Evolutionary conservation across 2,113 vertebrate species (phyloP).

Genomic region (Oryzias celebensis): DNA sequence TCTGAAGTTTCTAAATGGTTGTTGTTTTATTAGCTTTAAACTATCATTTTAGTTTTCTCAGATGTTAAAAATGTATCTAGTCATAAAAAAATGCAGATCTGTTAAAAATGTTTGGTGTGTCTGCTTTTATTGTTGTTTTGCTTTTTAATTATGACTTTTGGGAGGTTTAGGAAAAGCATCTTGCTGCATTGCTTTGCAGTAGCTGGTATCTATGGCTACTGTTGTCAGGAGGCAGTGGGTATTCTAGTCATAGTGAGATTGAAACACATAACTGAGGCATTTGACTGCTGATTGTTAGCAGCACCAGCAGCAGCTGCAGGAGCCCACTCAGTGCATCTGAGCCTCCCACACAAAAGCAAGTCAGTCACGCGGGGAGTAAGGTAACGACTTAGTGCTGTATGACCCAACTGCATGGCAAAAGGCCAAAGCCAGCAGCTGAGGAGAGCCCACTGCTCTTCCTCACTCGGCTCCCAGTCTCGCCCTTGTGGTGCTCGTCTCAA

Average conservation of each 20-base stretch:
- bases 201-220: constrained; percentile 60
- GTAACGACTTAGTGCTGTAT: constrained; percentile 71
- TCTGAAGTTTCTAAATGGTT: too few species aligned
- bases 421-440: constrained; percentile 68
- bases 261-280: constrained; percentile 63
- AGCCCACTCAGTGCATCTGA: constrained; percentile 69
- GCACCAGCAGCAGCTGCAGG: constrained; percentile 48
- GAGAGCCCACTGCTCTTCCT: constrained; percentile 70
- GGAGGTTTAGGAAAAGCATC: constrained; percentile 20
- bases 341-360: constrained; percentile 69
- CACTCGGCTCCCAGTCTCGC: constrained; percentile 66
- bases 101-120: neutral
- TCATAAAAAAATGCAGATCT: too few species aligned
- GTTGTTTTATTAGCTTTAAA: too few species aligned
- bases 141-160: neutral
- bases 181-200: constrained; percentile 32
- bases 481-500: constrained; percentile 44
- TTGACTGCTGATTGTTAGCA: constrained; percentile 67
- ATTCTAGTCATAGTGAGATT: constrained; percentile 55
- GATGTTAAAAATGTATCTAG: too few species aligned
- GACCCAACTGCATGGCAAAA: constrained; percentile 71
- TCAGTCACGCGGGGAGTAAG: constrained; percentile 72
- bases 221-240: constrained; percentile 56
- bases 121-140: neutral
- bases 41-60: too few species aligned